Conservation (phyloP, 2,797 vertebrate genomes). For the Pseudochromis fuscus region DNA sequence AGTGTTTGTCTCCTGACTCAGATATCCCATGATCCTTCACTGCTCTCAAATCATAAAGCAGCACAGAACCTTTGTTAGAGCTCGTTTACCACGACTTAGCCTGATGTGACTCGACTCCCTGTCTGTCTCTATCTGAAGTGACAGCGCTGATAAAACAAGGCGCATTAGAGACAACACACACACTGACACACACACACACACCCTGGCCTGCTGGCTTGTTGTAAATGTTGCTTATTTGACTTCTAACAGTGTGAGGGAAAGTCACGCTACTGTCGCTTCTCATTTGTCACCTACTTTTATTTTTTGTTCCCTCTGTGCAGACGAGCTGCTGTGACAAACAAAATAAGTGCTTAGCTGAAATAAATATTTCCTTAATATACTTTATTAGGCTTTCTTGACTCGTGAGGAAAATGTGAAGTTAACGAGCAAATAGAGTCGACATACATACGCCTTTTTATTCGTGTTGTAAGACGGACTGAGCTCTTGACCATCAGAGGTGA, state of each 20-base stretch:
- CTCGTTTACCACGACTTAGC: conserved; percentile 16
- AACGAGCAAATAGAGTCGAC: no score
- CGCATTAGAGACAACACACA: conserved; percentile 28
- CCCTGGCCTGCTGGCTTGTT: conserved; percentile 5
- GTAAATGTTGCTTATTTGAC: conserved; percentile 25
- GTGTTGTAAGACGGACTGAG: no score
- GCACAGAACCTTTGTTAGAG: conserved; percentile 29
- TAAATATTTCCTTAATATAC: not conserved
- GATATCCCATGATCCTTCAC: conserved; percentile 41
- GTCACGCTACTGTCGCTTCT: conserved; percentile 44
- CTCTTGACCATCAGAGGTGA: no score
- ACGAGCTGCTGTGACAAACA: conserved; percentile 1
- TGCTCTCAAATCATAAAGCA: conserved; percentile 21
- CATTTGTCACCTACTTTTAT: conserved; percentile 35
- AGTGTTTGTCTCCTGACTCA: not conserved
- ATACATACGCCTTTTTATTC: no score
- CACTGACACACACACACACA: conserved; percentile 23
- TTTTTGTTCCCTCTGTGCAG: not conserved
- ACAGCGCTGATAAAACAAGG: conserved; percentile 42
- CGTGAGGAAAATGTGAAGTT: no score
- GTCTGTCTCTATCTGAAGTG: conserved; percentile 59
- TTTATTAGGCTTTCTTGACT: not conserved
- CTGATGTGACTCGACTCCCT: conserved; percentile 63
- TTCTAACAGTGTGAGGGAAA: conserved; percentile 18
- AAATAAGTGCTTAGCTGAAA: conserved; percentile 8